Conservation (phyloP, 1,140 invertebrate species). For the Muscidifurax raptorellus region DNA sequence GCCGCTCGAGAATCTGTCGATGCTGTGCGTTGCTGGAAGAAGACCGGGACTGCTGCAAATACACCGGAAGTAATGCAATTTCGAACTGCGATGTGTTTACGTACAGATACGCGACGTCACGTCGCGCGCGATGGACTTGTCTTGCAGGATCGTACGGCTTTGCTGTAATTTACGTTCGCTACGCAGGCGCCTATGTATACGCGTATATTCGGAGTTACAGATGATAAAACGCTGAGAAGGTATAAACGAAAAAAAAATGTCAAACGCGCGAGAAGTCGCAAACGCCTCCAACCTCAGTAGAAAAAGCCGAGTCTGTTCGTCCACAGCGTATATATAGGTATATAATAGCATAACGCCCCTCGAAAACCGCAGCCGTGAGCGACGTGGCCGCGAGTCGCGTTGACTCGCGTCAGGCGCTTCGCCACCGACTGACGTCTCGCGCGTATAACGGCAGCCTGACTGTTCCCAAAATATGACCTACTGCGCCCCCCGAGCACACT, state of each 20-base stretch:
- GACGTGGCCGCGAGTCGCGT: background rate
- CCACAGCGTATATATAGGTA: background rate
- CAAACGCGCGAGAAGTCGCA: no score
- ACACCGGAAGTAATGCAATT: slow-evolving; percentile 28
- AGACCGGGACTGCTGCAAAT: background rate
- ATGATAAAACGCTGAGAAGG: background rate
- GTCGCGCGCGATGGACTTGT: background rate
- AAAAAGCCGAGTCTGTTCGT: background rate
- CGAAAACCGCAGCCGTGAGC: background rate
- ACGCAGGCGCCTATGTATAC: no score
- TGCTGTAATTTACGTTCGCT: background rate
- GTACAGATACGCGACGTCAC: background rate
- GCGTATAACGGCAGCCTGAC: background rate
- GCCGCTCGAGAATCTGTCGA: background rate
- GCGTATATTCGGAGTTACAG: background rate
- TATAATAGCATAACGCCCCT: background rate
- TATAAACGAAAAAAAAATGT: no score
- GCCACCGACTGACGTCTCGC: background rate
- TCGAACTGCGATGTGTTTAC: background rate
- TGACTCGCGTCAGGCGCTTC: slow-evolving; percentile 18
- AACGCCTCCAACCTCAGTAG: background rate
- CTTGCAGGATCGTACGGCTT: no score
- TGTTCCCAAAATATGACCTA: slow-evolving; percentile 15
- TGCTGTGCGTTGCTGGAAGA: background rate
- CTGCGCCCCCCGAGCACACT: slow-evolving; percentile 24